phyloP scores from a whole-genome alignment of 2,888 invertebrate species.

The Camponotus fellah region DNA sequence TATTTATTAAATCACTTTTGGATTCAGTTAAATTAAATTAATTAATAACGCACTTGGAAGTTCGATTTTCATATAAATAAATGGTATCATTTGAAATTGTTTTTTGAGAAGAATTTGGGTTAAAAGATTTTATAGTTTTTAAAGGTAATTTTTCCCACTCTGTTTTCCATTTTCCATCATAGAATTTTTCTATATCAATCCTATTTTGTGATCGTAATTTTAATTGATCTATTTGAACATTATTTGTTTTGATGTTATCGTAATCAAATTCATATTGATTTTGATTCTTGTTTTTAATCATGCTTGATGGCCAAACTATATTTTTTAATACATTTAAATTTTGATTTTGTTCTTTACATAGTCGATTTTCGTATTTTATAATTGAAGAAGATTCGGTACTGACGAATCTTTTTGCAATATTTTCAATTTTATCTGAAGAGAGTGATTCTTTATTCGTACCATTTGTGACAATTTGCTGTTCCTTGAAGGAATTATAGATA shows the following conservation, averaged over 20 bases:
- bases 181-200: background rate
- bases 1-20: background rate
- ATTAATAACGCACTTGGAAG: slow-evolving; percentile 74
- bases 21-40: slow-evolving; percentile 7
- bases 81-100: slow-evolving; percentile 57
- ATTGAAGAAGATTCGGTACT: background rate
- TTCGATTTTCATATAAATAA: slow-evolving; percentile 69
- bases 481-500: slow-evolving; percentile 53
- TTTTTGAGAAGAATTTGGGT: slow-evolving; percentile 21
- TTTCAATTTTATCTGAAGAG: slow-evolving; percentile 13
- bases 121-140: background rate
- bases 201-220: slow-evolving; percentile 3
- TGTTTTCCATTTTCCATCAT: background rate
- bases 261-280: slow-evolving; percentile 17
- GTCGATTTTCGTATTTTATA: slow-evolving; percentile 1
- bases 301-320: slow-evolving; percentile 1
- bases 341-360: background rate
- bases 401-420: background rate
- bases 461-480: slow-evolving; percentile 18
- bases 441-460: background rate
- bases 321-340: slow-evolving; percentile 8
- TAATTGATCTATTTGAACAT: background rate
- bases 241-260: slow-evolving; percentile 15
- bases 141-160: background rate
- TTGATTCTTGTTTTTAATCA: background rate